Base-by-base conservation (phyloP, 2,797 vertebrate genomes). In the Gadopsis marmoratus region DNA sequence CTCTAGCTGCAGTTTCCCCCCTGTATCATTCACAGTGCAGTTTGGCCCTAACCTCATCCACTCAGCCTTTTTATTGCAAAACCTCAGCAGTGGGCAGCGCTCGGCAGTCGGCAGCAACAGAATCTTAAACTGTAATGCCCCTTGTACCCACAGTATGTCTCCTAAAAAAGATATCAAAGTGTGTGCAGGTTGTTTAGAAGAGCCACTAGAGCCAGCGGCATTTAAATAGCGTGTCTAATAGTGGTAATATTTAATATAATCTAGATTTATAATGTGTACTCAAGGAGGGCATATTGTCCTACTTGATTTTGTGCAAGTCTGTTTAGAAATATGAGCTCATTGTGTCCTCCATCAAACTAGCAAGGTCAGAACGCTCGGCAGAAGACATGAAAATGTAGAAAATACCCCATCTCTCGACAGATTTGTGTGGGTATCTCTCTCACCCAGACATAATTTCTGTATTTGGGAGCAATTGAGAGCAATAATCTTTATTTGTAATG, bases 21-120 rank as follows among this genome's bases (percentile, higher is more conserved):
- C 37, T 41, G 72, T 66, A 86, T 85, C 80, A 83, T 81, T 86
- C 59, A 80, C n/a, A 29, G 65, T 21, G 59, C 67, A 56, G 73
- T 82, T 82, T 81, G 78, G 69, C 74, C 70, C 79, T 48, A 41
- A 84, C 77, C 78, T 81, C 71, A 60, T 50, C 58, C 68, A 65
- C 67, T 83, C 81, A 83, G 70, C 63, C 67, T 79, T 87, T 86
- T 88, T 65, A 90, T 48, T 79, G 50, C 64, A 78, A 45, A 48
- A 71, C 14, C 71, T 68, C 59, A 78, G 45, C 65, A 45, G 69
- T 69, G 21, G 37, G n/a, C 62, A 58, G 71, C 1, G 5, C 58
- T 76, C 2, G 0, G 58, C 26, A 5, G 58, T 62, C 12, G 1
- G 70, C 43, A 48, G 31, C 41, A 72, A 62, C 47, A 68, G 17